Base-by-base conservation (phyloP, 2,797 vertebrate genomes). In the Taenioides sp. region DNA sequence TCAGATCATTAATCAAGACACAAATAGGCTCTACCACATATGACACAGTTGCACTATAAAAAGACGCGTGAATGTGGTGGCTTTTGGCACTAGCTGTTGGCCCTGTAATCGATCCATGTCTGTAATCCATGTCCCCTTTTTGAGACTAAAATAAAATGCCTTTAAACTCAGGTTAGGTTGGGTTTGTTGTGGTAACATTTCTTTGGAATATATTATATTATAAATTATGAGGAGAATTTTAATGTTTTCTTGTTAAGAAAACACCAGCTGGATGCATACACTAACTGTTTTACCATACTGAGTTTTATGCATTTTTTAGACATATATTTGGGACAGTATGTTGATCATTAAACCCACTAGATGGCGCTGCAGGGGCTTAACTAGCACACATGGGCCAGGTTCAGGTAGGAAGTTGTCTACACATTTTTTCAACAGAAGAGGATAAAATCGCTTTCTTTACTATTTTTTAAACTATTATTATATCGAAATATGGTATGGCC, bases 1-100 rank as follows among this genome's bases (percentile, higher is more conserved):
- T 60, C 75, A 74, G 54, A 79, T 80, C 75, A 81, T 87, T 80
- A 80, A 84, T 84, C 65, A 70, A 68, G 74, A 73, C 74, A 47
- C n/a, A 23, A 64, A 14, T 22, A 20, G 12, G 14, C 11, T 43
- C 4, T 43, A 11, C 10, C 12, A 22, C 64, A 6, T 17, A 10
- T 18, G 43, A 27, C 40, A 64, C 37, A 14, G 9, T 49, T 20
- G 40, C 43, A 18, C 22, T 50, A 66, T 76, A 79, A 79, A 74
- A 69, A 4, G 20, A 78, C 50, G 69, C 18, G 59, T 57, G 73
- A 78, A 63, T 78, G 49, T n/a, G 57, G 43, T 52, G 66, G 75
- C 67, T 76, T 54, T 25, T 64, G 49, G 47, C 34, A 9, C 78
- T 74, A 74, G 55, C 73, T 70, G 65, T 69, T 43, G 43, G 22